A percentile compares a stretch with the other conserved stretches of the same genome.
Evolutionary conservation across 2,888 invertebrate species (phyloP).

Genomic region (Ophion slaviceki): DNA sequence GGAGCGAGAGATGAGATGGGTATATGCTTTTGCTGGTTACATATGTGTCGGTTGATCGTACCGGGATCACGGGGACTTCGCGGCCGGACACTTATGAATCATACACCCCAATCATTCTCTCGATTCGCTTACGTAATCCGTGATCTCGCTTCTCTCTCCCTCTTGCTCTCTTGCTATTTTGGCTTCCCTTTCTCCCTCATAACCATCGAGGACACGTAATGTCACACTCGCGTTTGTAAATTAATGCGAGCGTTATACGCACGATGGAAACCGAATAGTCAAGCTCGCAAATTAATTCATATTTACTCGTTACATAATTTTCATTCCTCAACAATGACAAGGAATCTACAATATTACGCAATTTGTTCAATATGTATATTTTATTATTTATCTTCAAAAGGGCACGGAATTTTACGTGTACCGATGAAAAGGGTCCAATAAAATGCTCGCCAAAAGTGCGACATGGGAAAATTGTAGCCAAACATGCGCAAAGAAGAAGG

Average conservation of each 20-base stretch:
- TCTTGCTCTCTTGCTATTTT: constrained; percentile 18
- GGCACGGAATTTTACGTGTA: too few relatives aligned
- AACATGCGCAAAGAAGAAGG: too few relatives aligned
- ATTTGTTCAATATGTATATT: neutral
- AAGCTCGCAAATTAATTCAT: constrained; percentile 38
- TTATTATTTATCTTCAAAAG: neutral
- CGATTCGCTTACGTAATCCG: constrained; percentile 69
- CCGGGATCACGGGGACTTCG: constrained; percentile 60
- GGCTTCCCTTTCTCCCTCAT: constrained; percentile 16
- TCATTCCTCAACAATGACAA: constrained; percentile 15
- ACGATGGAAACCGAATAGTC: constrained; percentile 29
- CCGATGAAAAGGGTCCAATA: too few relatives aligned
- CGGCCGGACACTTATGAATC: constrained; percentile 67
- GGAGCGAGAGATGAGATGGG: neutral
- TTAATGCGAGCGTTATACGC: constrained; percentile 45
- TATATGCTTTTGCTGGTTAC: neutral
- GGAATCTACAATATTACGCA: neutral
- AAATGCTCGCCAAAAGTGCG: too few relatives aligned
- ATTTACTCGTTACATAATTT: constrained; percentile 39
- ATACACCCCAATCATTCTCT: constrained; percentile 71
- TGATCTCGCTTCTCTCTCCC: constrained; percentile 28
- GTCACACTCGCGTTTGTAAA: constrained; percentile 59
- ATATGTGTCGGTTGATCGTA: constrained; percentile 39
- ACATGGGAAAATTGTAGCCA: too few relatives aligned
- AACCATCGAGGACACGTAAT: constrained; percentile 53